Base-by-base conservation (phyloP, 2,888 invertebrate genomes). In the Gastracanthus pulcherrimus region DNA sequence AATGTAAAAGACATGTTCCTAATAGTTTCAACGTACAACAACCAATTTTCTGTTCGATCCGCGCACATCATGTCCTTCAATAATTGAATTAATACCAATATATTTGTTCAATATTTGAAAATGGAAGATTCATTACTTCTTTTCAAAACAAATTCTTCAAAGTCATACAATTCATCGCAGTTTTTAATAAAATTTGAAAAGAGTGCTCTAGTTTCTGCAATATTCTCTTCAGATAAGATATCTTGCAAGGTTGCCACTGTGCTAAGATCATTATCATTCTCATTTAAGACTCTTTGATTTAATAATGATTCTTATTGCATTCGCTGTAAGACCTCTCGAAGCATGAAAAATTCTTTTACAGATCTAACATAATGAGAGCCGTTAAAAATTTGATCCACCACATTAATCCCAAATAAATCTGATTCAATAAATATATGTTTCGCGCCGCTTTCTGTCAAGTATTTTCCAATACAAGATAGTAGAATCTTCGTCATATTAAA, bases 291-390 rank as follows among this genome's bases (percentile, higher is more conserved):
- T 19, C 45, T 45, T 29, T 67, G 38, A 13, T 26, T 16, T n/a
- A 60, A 67, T 75, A 74, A 75, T 4, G 62, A 31, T 77, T 78
- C 36, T n/a, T 74, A 23, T 26, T 82, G 78, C 58, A 82, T 29
- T 19, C 62, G 31, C 16, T 58, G 38, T 23, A 78, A 51, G 45
- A 74, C 48, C 23, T 78, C 77, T 29, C 31, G 69, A 3, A 75
- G 29, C 3, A 79, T 29, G 26, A 34, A 58, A 45, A 72, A 81
- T 31, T 45, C 81, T 41, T 81, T 19, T n/a, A 79, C 34, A 0
- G 58, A 75, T 34, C 75, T 58, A 11, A 45, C 55, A 38, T 82
- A 71, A 38, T 79, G 58, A 4, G 67, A 45, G 11, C 78, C 70
- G n/a, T 19, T 23, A 3, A 82, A 41, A 13, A 69, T 70, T 82